Conservation (phyloP, 53 echinoderm and acorn worm species). For the Patiria pectinifera region DNA sequence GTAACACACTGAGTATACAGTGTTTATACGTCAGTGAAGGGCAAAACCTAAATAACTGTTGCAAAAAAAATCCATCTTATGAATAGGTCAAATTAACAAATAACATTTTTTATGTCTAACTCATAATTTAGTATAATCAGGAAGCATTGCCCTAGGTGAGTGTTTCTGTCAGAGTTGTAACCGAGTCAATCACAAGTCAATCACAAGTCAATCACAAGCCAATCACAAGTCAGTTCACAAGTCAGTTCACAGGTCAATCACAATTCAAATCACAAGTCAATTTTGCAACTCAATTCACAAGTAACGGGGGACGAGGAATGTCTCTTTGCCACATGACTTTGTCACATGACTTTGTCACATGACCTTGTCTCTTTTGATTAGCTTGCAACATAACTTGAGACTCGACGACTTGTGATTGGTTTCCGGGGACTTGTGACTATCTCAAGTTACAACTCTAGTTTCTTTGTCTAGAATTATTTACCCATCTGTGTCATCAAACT, state of each 20-base stretch:
- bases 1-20: too few relatives aligned
- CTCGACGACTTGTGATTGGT: too few relatives aligned
- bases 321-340: too few relatives aligned
- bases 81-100: background rate
- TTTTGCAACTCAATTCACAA: background rate
- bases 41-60: too few relatives aligned
- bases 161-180: background rate
- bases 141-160: slow-evolving; percentile 96
- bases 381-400: too few relatives aligned
- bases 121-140: slow-evolving; percentile 77
- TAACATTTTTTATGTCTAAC: slow-evolving; percentile 28
- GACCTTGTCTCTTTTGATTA: too few relatives aligned
- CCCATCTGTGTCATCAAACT: background rate
- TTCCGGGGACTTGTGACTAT: too few relatives aligned
- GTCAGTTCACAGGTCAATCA: background rate
- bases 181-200: background rate
- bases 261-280: background rate
- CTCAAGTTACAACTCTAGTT: too few relatives aligned
- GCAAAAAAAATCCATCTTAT: too few relatives aligned
- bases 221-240: background rate
- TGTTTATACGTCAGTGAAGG: too few relatives aligned
- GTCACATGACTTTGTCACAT: too few relatives aligned
- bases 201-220: background rate
- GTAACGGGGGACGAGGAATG: too few relatives aligned
- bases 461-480: background rate